Evolutionary conservation across 2,888 invertebrate genomes (phyloP).

Genomic region (Tigriopus californicus): DNA sequence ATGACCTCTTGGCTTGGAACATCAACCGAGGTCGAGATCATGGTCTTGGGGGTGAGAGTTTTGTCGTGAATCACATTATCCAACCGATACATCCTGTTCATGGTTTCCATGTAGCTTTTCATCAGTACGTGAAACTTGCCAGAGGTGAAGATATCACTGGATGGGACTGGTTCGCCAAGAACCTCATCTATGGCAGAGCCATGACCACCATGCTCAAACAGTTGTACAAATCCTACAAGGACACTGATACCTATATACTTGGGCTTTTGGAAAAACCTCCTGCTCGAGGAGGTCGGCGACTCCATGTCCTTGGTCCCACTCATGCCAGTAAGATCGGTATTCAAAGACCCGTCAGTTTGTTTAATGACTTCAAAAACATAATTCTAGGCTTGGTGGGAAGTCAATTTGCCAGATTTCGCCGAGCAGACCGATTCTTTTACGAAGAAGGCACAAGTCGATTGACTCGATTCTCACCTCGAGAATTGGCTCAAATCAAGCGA

Average conservation of each 20-base stretch:
- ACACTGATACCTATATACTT: neutral
- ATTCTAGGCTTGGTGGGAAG: neutral
- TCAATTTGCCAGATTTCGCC: neutral
- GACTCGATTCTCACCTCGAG: neutral
- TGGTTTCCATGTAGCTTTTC: no score
- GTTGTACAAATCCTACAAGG: neutral
- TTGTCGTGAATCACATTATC: neutral
- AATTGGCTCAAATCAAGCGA: neutral
- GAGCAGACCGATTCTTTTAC: neutral
- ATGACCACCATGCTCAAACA: no score
- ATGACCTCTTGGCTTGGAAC: neutral
- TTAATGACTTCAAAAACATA: neutral
- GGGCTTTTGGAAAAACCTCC: neutral
- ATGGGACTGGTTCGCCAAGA: no score
- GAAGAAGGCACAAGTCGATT: neutral
- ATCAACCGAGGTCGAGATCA: conserved; percentile 2
- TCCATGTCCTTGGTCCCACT: no score
- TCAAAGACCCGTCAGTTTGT: no score
- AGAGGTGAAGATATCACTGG: no score
- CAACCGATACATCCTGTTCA: no score
- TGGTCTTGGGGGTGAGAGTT: neutral
- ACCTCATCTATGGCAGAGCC: no score
- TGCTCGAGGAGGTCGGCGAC: no score
- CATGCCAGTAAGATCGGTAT: no score
- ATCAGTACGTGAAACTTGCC: no score